Evolutionary conservation across 2,888 invertebrate species (phyloP), one percentile per base, ranked within the genome.

Genomic region (Agrotis clavis): DNA sequence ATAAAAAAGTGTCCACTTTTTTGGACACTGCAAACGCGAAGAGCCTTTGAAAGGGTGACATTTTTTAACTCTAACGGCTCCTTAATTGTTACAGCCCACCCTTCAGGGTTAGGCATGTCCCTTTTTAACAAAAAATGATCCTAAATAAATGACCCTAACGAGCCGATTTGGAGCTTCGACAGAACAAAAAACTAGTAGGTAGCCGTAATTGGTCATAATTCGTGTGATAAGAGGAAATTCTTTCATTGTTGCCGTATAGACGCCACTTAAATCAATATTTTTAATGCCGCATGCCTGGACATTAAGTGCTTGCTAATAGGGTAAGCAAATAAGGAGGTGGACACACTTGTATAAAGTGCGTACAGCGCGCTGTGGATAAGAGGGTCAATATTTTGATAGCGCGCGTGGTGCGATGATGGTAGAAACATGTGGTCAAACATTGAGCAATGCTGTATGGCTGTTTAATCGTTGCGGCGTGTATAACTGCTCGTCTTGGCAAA

Each of bases 341-440:
- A 92, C 89, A 89, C 91, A 93, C 93, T 94, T 92, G 93, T 93
- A 90, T 90, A 91, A 91, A 94, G 92, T 90, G 89, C 91, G 68
- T 88, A 93, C 92, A 94, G 90, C 92, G 92, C 88, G 90, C 91
- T 87, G 94, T 89, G 93, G 92, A 94, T 94, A 92, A 94, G 94
- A 94, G 94, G 90, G 93, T 95, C 94, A 96, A 96, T 96, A 96
- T 96, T 96, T 92, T 96, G 95, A 94, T 95, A 94, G 94, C 84
- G 88, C 94, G 93, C 93, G 94, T 93, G 95, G 92, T 92, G 82
- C 70, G 70, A 76, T 80, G 75, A 78, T 81, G 90, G 89, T 92
- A 88, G 92, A 91, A 93, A 95, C 95, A 95, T 95, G 93, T 95
- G 96, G 93, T 93, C 92, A 95, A 95, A 96, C 91, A 95, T 96